Evolutionary conservation across 1,140 invertebrate genomes (phyloP), one percentile per base, ranked within the genome.

Genomic region (Diorhabda carinulata): DNA sequence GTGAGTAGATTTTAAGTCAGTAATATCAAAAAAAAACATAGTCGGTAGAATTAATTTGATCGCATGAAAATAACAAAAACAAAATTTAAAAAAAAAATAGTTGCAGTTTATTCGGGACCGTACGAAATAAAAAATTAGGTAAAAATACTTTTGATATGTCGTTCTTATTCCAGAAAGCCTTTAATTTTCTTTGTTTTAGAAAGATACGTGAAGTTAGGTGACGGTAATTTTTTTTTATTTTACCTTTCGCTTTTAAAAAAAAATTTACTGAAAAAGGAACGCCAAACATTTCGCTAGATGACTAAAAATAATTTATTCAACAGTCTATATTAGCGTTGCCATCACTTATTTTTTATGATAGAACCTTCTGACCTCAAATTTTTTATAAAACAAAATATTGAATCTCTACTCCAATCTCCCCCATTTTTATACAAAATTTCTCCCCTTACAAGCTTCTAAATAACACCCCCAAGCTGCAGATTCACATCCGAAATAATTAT

Each of bases 171-270:
- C 62, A 69, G 75, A 72, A 72, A 76, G 70, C 71, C 77, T 78
- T 79, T 78, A 78, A 79, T 78, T 77, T 78, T 78, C 74, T 77
- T 72, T 77, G 69, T 78, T 76, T 79, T 79, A 78, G 77, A 79
- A 77, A 72, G 70, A 56, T 69, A 63, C 72, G 66, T 72, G 70
- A 73, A 71, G 66, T 74, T 78, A 76, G 75, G 76, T 76, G 76
- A 76, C 71, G 78, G 79, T 79, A 80, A 80, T 77, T 74, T 73
- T 74, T 76, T 73, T 69, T 76, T 71, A 71, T 72, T 77, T 76
- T 43, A 47, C 56, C 68, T 70, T 71, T 70, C 9, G 9, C 9
- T 10, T 64, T 64, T 47, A 64, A 64, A 25, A 25, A 25, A 25
- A 25, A 52, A 69, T 59, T 43, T 59, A 42, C 60, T 25, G 25